Conservation (phyloP, 1,140 invertebrate genomes). For the Orchesella cincta region DNA sequence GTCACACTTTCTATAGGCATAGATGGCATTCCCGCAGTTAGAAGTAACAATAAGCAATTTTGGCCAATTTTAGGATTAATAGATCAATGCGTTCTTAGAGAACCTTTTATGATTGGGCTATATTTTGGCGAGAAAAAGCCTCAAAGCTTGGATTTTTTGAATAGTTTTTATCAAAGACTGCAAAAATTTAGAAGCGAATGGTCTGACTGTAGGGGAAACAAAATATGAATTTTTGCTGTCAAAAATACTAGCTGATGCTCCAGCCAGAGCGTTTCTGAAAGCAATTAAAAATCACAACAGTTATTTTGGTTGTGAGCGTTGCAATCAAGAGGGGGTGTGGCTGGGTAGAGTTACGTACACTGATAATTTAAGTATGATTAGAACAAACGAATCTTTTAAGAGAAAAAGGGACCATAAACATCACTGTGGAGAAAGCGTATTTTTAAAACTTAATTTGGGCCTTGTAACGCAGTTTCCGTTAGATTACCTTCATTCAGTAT, state of each 20-base stretch:
- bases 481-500: conserved; percentile 41
- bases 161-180: conserved; percentile 34
- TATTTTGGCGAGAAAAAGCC: conserved; percentile 47
- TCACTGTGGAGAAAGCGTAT: conserved; percentile 39
- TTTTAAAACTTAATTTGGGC: background rate
- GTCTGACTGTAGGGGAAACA: background rate
- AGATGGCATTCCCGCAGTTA: conserved; percentile 5
- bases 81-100: background rate
- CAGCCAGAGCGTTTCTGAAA: conserved; percentile 55
- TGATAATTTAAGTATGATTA: conserved; percentile 33
- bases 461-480: conserved; percentile 21
- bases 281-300: conserved; percentile 52
- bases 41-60: conserved; percentile 40
- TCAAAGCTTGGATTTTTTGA: conserved; percentile 33
- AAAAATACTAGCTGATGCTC: conserved; percentile 56
- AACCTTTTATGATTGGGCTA: conserved; percentile 44
- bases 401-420: conserved; percentile 39
- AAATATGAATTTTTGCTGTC: conserved; percentile 30
- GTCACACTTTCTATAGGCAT: background rate
- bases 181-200: conserved; percentile 3
- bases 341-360: conserved; percentile 49
- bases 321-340: conserved; percentile 50
- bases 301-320: conserved; percentile 54
- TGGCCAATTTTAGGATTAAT: conserved; percentile 37
- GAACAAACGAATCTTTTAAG: conserved; percentile 46